Conservation (phyloP, 2,888 invertebrate species). For the Watsonalla binaria region DNA sequence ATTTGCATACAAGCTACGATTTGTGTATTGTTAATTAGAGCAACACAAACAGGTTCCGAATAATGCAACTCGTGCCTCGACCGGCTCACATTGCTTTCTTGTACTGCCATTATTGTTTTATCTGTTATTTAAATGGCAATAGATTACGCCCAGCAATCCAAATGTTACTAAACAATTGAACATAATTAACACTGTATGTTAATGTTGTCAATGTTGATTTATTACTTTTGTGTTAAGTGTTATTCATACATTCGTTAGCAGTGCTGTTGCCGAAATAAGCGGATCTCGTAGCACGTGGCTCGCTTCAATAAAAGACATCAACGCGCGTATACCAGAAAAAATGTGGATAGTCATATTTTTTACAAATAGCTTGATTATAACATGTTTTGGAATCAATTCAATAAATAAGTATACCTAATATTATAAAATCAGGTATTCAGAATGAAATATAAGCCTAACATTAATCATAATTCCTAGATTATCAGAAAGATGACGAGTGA, state of each 20-base stretch:
- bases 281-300: background rate
- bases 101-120: slow-evolving; percentile 69
- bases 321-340: background rate
- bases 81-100: slow-evolving; percentile 56
- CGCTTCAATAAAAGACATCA: background rate
- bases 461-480: too few relatives aligned
- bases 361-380: too few relatives aligned
- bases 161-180: slow-evolving; percentile 61
- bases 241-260: slow-evolving; percentile 7
- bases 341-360: background rate
- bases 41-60: slow-evolving; percentile 69
- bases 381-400: too few relatives aligned
- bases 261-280: background rate
- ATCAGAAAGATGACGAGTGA: too few relatives aligned
- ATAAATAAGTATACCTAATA: too few relatives aligned
- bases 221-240: slow-evolving; percentile 24
- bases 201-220: slow-evolving; percentile 61
- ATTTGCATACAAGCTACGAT: slow-evolving; percentile 78
- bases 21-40: slow-evolving; percentile 79
- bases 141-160: slow-evolving; percentile 53
- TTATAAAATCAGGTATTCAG: too few relatives aligned
- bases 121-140: slow-evolving; percentile 75
- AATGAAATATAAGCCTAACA: too few relatives aligned
- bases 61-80: slow-evolving; percentile 50
- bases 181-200: slow-evolving; percentile 70